A percentile compares a stretch with the other conserved stretches of the same genome.
These are phyloP conservation scores for Nyctereutes procyonoides DNA, from an alignment of 2,113 vertebrate species.

Conservation along the genomic window DNA sequence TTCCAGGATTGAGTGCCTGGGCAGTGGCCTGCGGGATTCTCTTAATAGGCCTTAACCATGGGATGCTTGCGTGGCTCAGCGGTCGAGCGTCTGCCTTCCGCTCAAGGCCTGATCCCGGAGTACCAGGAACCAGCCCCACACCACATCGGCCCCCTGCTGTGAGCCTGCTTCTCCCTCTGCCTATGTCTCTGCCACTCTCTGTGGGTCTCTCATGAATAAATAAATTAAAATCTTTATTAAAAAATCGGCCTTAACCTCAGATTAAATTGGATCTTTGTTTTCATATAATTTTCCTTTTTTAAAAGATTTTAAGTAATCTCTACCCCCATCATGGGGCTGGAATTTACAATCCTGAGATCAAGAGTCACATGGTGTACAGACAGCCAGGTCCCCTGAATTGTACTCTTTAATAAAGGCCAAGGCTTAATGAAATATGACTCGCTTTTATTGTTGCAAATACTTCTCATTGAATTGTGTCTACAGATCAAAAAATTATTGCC, in stretches of 20 bases:
- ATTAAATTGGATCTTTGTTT: neutral
- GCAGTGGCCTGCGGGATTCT: neutral
- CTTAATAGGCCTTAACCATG: neutral
- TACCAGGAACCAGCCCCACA: too few species aligned
- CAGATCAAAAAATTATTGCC: neutral
- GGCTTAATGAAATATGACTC: neutral
- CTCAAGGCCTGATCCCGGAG: too few species aligned
- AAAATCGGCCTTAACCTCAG: neutral
- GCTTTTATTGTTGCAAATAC: neutral
- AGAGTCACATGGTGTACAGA: neutral
- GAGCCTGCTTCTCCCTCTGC: too few species aligned
- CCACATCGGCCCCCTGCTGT: too few species aligned
- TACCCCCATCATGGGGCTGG: neutral
- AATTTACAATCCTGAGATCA: neutral
- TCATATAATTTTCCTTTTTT: neutral
- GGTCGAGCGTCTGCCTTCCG: too few species aligned
- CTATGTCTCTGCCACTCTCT: too few species aligned
- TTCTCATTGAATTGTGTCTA: slow-evolving; percentile 7
- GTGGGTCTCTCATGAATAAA: too few species aligned
- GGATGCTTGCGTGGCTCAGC: too few species aligned
- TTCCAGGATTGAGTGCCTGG: neutral
- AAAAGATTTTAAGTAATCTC: neutral
- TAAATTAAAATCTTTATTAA: too few species aligned
- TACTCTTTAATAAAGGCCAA: slow-evolving; percentile 44
- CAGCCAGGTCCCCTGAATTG: neutral